Percentiles rank a stretch among this genome's conserved stretches.
phyloP scores from a whole-genome alignment of 2,888 invertebrate genomes.

The Sturmia bella region DNA sequence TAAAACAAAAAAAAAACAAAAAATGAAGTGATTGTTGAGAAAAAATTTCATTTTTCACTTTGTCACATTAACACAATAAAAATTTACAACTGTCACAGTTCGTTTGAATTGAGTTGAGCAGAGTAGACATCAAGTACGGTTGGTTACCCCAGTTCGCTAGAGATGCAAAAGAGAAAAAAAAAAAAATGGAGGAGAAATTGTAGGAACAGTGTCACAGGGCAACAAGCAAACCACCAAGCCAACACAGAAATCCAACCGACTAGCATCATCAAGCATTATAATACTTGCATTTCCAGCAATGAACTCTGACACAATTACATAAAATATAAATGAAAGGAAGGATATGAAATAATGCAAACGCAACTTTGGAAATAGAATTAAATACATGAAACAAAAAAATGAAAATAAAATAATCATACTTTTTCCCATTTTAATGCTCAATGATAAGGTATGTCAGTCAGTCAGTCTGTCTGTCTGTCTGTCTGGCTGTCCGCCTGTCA shows the following conservation, averaged over 20 bases:
- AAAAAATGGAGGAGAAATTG: neutral
- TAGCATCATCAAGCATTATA: constrained; percentile 56
- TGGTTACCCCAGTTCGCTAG: neutral
- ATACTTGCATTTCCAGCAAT: constrained; percentile 55
- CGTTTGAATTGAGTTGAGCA: constrained; percentile 43
- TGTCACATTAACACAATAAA: constrained; percentile 80
- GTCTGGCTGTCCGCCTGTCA: constrained; percentile 4
- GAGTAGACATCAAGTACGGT: constrained; percentile 31
- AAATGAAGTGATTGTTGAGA: constrained; percentile 39
- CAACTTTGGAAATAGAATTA: constrained; percentile 31
- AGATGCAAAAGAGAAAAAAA: neutral
- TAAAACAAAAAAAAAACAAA: constrained; percentile 2
- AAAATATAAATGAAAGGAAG: constrained; percentile 36
- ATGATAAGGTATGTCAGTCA: neutral
- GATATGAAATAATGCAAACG: constrained; percentile 44
- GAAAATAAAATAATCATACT: neutral
- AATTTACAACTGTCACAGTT: constrained; percentile 74
- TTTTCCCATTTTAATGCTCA: neutral
- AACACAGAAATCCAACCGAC: constrained; percentile 15
- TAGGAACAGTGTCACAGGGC: constrained; percentile 1
- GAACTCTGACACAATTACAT: constrained; percentile 66
- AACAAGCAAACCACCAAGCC: constrained; percentile 33
- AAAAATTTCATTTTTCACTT: constrained; percentile 79
- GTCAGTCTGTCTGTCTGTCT: constrained; percentile 1
- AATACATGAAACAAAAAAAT: constrained; percentile 7